Evolutionary conservation across 2,113 vertebrate species (phyloP).

Genomic region (Anoplopoma fimbria): DNA sequence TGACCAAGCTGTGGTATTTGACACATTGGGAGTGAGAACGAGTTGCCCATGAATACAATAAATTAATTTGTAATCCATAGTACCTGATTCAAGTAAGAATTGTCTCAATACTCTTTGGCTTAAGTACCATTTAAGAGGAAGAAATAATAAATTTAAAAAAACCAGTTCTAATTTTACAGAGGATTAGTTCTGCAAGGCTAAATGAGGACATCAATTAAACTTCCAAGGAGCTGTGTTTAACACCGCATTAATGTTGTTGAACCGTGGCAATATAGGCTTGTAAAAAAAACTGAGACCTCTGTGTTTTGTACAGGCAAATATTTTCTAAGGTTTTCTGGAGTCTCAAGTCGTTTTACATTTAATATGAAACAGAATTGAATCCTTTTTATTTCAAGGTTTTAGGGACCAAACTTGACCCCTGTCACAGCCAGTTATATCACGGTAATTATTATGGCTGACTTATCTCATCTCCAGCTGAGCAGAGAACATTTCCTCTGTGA

Average conservation of each 20-base stretch:
- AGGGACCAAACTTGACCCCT: no score
- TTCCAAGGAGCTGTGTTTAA: slow-evolving; percentile 44
- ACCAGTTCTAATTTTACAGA: slow-evolving; percentile 28
- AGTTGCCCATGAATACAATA: not conserved
- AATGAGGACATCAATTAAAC: slow-evolving; percentile 53
- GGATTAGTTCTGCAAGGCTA: slow-evolving; percentile 39
- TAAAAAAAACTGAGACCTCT: slow-evolving; percentile 37
- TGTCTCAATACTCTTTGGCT: not conserved
- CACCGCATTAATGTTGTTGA: slow-evolving; percentile 41
- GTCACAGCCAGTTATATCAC: not conserved
- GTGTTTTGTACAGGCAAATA: not conserved
- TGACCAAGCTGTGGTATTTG: not conserved
- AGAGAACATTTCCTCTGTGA: not conserved
- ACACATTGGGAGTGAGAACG: not conserved
- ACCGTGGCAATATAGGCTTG: slow-evolving; percentile 3
- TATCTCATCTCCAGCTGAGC: not conserved
- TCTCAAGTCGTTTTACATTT: not conserved
- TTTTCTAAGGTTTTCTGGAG: not conserved
- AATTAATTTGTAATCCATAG: not conserved
- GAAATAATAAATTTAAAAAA: slow-evolving; percentile 37
- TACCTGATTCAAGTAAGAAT: not conserved
- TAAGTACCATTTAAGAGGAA: not conserved
- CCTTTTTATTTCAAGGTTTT: not conserved
- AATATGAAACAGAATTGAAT: not conserved
- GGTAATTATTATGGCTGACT: not conserved